Percentiles rank a stretch among this genome's conserved stretches.
phyloP scores from a whole-genome alignment of 2,113 vertebrate species.

The Phyllostomus discolor region DNA sequence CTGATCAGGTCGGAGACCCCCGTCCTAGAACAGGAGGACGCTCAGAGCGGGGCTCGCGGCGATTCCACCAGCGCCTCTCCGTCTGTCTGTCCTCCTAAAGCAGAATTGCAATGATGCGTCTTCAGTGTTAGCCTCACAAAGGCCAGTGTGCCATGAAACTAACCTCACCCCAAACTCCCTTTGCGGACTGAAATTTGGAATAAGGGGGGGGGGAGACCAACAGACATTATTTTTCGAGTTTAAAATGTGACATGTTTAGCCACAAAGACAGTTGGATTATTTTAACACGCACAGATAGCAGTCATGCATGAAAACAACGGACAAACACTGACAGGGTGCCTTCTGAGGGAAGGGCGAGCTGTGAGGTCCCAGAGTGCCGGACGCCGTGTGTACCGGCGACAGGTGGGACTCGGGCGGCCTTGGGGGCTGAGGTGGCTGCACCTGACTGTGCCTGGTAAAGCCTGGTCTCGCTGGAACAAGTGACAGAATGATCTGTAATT shows the following conservation, averaged over 20 bases:
- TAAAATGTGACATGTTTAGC: background rate
- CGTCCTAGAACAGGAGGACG: background rate
- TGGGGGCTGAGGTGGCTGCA: background rate
- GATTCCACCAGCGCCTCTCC: background rate
- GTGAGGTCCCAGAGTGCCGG: background rate
- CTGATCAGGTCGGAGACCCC: background rate
- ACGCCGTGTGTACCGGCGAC: background rate
- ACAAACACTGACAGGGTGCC: background rate
- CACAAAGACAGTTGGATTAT: background rate
- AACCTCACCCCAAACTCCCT: background rate
- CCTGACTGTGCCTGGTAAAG: background rate
- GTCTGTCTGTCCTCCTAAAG: background rate
- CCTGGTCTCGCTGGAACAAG: background rate
- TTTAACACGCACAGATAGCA: background rate
- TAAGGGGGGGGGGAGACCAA: background rate
- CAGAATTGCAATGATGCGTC: background rate
- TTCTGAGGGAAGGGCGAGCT: background rate
- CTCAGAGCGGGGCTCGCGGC: background rate
- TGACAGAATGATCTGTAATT: constrained; percentile 4
- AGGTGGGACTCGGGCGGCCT: accelerated
- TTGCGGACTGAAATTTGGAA: background rate
- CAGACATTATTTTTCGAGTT: background rate
- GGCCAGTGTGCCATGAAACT: background rate
- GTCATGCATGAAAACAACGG: background rate
- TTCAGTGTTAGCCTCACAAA: background rate